phyloP scores from a whole-genome alignment of 2,113 vertebrate genomes.

The Rhea pennata region DNA sequence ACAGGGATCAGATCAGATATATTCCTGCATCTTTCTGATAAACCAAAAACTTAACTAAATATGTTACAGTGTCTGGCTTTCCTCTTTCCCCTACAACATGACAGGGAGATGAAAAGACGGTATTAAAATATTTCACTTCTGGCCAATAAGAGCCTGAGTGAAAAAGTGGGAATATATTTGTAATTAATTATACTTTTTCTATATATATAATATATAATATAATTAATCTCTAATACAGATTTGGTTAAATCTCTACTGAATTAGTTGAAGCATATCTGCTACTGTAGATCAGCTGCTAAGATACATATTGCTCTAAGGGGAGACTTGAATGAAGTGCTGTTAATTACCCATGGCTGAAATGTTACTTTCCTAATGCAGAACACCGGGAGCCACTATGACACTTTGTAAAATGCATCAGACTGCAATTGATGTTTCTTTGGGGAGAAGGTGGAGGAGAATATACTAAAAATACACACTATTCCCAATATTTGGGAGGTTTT shows the following conservation, averaged over 20 bases:
- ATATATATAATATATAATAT: too few relatives aligned
- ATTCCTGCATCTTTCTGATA: not conserved
- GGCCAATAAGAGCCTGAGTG: not conserved
- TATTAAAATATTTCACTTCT: not conserved
- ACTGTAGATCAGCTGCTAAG: not conserved
- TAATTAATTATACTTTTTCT: not conserved
- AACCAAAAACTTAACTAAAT: not conserved
- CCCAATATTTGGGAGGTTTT: too few relatives aligned
- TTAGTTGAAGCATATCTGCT: not conserved
- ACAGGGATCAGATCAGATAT: not conserved
- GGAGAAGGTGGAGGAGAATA: not conserved
- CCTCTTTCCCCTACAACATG: not conserved
- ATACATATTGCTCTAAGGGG: not conserved
- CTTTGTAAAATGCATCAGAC: not conserved
- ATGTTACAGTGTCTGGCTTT: not conserved
- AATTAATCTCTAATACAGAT: not conserved
- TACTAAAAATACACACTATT: too few relatives aligned
- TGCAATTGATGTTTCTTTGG: not conserved
- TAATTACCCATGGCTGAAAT: not conserved
- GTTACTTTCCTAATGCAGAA: not conserved
- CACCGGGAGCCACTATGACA: not conserved
- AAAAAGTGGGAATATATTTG: not conserved
- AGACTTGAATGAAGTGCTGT: not conserved
- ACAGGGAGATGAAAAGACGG: not conserved
- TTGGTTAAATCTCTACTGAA: not conserved